Evolutionary conservation across 2,113 vertebrate genomes (phyloP).

Genomic region (Vireo altiloquus): DNA sequence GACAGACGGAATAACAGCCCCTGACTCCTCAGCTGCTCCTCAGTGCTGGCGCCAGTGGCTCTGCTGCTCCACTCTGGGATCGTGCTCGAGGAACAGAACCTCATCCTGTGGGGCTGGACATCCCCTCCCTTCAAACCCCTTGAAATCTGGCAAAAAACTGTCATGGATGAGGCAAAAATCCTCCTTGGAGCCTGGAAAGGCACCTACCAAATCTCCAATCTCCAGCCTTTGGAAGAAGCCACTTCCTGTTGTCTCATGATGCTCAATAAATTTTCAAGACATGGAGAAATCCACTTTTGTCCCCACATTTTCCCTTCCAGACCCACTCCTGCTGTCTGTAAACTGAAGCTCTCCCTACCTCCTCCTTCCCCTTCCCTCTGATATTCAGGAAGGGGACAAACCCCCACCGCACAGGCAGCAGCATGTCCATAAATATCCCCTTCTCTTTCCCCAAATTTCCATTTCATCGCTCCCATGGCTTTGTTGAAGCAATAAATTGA

Average conservation of each 20-base stretch:
- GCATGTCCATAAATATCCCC: background rate
- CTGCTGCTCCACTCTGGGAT: accelerated
- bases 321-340: background rate
- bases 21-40: background rate
- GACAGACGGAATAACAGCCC: accelerated
- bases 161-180: background rate
- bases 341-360: background rate
- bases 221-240: background rate
- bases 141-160: background rate
- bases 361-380: background rate
- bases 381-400: background rate
- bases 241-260: accelerated
- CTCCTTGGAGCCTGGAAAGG: background rate
- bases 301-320: background rate
- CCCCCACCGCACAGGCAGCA: background rate
- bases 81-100: accelerated
- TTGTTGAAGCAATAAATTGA: constrained; percentile 42
- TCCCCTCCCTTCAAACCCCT: background rate
- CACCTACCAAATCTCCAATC: background rate
- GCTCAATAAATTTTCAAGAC: background rate
- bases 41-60: accelerated
- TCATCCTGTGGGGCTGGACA: background rate
- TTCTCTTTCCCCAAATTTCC: background rate
- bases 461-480: background rate
- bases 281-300: background rate